Evolutionary conservation across 2,113 vertebrate species (phyloP).

Genomic region (Bufo bufo): DNA sequence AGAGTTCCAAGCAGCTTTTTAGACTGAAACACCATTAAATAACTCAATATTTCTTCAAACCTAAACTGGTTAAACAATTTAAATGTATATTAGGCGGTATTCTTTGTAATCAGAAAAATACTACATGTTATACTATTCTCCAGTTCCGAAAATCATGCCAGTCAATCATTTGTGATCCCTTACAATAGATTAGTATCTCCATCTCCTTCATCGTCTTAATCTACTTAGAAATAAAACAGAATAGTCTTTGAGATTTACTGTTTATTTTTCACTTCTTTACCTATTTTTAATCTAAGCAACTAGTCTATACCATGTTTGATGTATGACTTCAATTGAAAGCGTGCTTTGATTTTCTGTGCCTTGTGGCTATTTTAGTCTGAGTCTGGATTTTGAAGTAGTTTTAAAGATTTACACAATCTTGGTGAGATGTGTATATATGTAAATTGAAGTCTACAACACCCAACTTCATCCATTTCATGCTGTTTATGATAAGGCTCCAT

Average conservation of each 20-base stretch:
- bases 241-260: conserved; percentile 50
- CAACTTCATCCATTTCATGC: conserved; percentile 23
- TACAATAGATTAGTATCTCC: conserved; percentile 53
- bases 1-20: conserved; percentile 13
- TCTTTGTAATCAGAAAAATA: conserved; percentile 61
- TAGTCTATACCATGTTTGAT: conserved; percentile 54
- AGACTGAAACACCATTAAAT: conserved; percentile 41
- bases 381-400: conserved; percentile 50
- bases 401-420: conserved; percentile 53
- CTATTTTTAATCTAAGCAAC: conserved; percentile 50
- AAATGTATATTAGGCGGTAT: conserved; percentile 55
- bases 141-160: background rate
- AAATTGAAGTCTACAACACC: conserved; percentile 22
- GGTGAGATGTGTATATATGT: conserved; percentile 47
- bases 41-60: conserved; percentile 48
- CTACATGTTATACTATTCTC: conserved; percentile 58
- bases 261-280: conserved; percentile 49
- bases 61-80: conserved; percentile 23
- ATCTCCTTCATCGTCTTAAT: conserved; percentile 53
- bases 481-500: background rate
- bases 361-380: conserved; percentile 48
- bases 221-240: conserved; percentile 51
- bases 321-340: conserved; percentile 54
- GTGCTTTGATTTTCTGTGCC: conserved; percentile 51
- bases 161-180: conserved; percentile 30